Percentiles rank a stretch among this genome's conserved stretches.
Evolutionary conservation across 2,113 vertebrate species (phyloP).

Genomic region (Clupea harengus): DNA sequence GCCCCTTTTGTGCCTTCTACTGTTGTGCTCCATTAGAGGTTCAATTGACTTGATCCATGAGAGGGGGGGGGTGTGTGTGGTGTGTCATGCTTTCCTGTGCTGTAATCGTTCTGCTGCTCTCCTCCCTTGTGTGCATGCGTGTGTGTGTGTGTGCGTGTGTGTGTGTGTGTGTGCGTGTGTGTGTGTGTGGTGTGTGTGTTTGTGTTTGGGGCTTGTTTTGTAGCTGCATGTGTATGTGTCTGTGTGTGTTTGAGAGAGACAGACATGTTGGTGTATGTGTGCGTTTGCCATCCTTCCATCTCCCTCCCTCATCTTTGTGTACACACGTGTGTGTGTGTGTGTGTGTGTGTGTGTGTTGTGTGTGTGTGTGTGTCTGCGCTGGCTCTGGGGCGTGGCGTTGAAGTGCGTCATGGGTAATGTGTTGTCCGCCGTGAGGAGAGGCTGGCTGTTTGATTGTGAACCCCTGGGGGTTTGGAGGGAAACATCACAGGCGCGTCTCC

Average conservation of each 20-base stretch:
- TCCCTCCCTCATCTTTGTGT: background rate
- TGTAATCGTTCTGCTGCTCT: too few relatives aligned
- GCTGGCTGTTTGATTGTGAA: background rate
- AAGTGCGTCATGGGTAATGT: constrained; percentile 14
- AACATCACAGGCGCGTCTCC: background rate
- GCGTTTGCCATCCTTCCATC: background rate
- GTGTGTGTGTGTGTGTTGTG: constrained; percentile 5
- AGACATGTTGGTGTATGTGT: background rate
- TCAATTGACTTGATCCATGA: constrained; percentile 50
- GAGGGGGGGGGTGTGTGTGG: constrained; percentile 15
- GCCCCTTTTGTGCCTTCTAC: constrained; percentile 21
- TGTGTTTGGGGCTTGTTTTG: background rate
- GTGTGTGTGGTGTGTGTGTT: background rate
- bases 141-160: background rate
- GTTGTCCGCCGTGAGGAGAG: background rate
- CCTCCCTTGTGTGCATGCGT: background rate
- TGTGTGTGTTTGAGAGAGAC: background rate
- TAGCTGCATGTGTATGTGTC: background rate
- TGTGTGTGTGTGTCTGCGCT: background rate
- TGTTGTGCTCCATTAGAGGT: background rate
- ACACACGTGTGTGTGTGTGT: background rate
- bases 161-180: background rate
- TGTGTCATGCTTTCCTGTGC: background rate
- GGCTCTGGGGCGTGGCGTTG: background rate
- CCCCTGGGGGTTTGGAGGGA: background rate